phyloP scores from a whole-genome alignment of 2,888 invertebrate genomes.

The Beris morrisii region DNA sequence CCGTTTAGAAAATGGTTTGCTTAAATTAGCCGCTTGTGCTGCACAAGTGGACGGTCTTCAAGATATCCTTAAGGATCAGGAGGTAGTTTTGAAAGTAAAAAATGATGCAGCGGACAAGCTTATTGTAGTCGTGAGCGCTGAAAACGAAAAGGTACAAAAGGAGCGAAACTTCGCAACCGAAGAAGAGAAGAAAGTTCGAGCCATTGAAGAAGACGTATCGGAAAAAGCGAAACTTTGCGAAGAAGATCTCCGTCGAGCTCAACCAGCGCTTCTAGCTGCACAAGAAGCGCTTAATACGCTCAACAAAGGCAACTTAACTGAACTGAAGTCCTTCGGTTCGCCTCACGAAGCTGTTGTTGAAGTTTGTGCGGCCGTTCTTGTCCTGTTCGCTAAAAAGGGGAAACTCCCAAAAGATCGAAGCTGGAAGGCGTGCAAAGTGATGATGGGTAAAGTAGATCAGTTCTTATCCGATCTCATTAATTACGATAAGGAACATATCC shows the following conservation, averaged over 20 bases:
- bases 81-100: conserved; percentile 80
- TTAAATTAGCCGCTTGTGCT: conserved; percentile 83
- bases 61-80: conserved; percentile 69
- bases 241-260: conserved; percentile 86
- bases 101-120: conserved; percentile 88
- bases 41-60: conserved; percentile 85
- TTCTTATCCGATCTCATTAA: conserved; percentile 80
- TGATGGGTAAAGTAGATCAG: conserved; percentile 89
- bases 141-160: conserved; percentile 87
- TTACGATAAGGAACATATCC: conserved; percentile 93
- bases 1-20: conserved; percentile 83
- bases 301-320: conserved; percentile 91
- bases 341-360: conserved; percentile 87
- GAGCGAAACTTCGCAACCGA: conserved; percentile 81
- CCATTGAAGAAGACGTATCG: conserved; percentile 85
- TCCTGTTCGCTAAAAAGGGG: conserved; percentile 78
- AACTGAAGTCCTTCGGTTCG: conserved; percentile 90
- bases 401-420: conserved; percentile 89
- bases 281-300: conserved; percentile 88
- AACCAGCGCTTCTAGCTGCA: conserved; percentile 87
- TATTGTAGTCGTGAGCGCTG: conserved; percentile 81
- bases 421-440: conserved; percentile 87
- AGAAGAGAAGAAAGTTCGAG: conserved; percentile 87
- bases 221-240: conserved; percentile 84
- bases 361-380: conserved; percentile 84